Conservation (phyloP, 2,888 invertebrate genomes). For the Cenopis cana region DNA sequence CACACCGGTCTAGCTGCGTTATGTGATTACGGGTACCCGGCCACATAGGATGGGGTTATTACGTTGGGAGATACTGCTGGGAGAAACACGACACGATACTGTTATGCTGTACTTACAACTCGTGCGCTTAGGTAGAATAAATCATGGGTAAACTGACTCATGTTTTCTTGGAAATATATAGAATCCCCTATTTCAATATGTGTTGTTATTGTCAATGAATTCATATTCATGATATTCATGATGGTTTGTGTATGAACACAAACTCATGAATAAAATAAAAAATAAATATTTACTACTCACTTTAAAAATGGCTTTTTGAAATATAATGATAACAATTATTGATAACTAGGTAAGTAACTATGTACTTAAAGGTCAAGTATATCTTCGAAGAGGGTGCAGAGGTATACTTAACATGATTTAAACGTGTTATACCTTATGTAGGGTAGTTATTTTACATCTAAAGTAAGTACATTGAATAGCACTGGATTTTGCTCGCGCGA, state of each 20-base stretch:
- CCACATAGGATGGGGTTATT: slow-evolving; percentile 12
- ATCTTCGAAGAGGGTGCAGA: neutral
- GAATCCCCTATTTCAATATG: neutral
- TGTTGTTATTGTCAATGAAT: neutral
- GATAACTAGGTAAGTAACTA: no score
- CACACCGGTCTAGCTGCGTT: slow-evolving; percentile 1
- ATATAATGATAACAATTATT: neutral
- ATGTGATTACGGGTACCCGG: slow-evolving; percentile 9
- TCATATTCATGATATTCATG: no score
- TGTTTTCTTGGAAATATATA: neutral
- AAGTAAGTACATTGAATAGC: no score
- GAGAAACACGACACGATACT: slow-evolving; percentile 1
- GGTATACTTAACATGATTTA: neutral
- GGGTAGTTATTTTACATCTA: slow-evolving; percentile 3
- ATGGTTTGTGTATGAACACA: no score
- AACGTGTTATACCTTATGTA: neutral
- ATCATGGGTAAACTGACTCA: no score
- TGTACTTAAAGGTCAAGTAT: neutral
- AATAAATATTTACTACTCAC: neutral
- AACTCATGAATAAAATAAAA: no score
- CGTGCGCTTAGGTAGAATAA: neutral
- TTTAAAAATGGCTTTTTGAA: neutral
- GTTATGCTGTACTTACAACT: neutral
- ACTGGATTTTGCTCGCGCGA: no score
- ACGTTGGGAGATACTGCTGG: slow-evolving; percentile 2